A percentile compares a stretch with the other conserved stretches of the same genome.
These are phyloP conservation scores for Nettapus auritus DNA, from an alignment of 2,113 vertebrate species.

Conservation along the genomic window DNA sequence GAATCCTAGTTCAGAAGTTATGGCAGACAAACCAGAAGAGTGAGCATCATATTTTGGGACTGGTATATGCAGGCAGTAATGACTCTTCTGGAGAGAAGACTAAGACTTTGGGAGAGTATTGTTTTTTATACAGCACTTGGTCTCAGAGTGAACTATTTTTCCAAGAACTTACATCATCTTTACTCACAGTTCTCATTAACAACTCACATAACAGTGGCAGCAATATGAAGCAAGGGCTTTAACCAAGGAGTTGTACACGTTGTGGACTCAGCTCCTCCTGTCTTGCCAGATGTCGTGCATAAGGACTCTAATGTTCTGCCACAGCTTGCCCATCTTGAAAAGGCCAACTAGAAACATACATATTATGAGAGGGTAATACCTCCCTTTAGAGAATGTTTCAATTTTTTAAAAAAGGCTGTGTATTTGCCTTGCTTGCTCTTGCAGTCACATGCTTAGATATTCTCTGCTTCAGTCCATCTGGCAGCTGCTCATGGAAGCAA, in stretches of 20 bases:
- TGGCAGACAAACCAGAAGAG: fast-evolving
- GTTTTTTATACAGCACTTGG: background rate
- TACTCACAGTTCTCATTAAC: background rate
- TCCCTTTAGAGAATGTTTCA: background rate
- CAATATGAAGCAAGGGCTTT: background rate
- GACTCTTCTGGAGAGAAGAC: background rate
- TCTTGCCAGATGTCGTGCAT: background rate
- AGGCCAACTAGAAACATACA: background rate
- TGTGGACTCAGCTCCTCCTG: background rate
- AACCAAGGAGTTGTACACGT: background rate
- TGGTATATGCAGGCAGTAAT: background rate
- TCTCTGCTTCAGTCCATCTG: conserved; percentile 9
- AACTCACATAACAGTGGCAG: background rate
- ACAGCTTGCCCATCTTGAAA: background rate
- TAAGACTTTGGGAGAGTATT: background rate
- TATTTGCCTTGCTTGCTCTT: background rate
- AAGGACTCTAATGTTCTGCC: background rate
- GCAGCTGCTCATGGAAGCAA: conserved; percentile 3
- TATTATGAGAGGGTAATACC: background rate
- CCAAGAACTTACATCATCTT: background rate
- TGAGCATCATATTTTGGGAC: fast-evolving
- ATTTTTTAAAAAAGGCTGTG: background rate
- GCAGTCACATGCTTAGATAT: background rate
- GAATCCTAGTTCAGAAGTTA: background rate
- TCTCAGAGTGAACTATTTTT: background rate